Evolutionary conservation across 2,113 vertebrate species (phyloP).

Genomic region (Tetrao urogallus): DNA sequence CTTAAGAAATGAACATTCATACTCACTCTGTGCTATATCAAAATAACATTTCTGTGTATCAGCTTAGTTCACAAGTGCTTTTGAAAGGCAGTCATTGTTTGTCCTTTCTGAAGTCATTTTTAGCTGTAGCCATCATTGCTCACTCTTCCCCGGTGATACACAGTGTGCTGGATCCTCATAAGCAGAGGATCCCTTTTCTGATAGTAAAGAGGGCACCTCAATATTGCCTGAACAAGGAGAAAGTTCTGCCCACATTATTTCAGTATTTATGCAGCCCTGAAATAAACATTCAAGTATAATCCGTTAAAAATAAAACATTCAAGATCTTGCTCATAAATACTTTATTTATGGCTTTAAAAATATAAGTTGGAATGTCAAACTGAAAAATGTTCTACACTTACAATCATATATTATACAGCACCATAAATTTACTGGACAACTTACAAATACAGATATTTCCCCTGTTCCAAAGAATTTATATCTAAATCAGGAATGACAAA

Average conservation of each 20-base stretch:
- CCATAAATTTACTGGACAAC: constrained; percentile 44
- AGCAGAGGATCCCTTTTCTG: constrained; percentile 4
- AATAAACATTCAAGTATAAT: constrained; percentile 40
- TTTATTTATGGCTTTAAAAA: constrained; percentile 67
- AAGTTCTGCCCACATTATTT: constrained; percentile 20
- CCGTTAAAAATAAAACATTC: constrained; percentile 48
- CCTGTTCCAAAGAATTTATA: constrained; percentile 6
- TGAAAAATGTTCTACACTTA: constrained; percentile 49
- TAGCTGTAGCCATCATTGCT: neutral
- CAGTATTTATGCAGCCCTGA: constrained; percentile 33
- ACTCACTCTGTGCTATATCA: constrained; percentile 21
- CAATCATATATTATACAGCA: constrained; percentile 39
- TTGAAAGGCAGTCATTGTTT: neutral
- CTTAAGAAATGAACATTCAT: constrained; percentile 49
- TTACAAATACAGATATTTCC: constrained; percentile 52
- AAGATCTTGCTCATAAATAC: constrained; percentile 54
- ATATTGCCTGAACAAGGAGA: constrained; percentile 19
- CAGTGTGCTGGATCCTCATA: neutral
- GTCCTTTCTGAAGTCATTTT: constrained; percentile 13
- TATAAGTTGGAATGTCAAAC: constrained; percentile 42
- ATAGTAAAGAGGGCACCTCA: neutral
- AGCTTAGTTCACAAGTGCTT: constrained; percentile 14
- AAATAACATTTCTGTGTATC: constrained; percentile 12
- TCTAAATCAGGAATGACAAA: constrained; percentile 40
- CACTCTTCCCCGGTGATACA: neutral